These are phyloP conservation scores for Leptinotarsa tumamoca DNA, from an alignment of 2,888 invertebrate species.

Conservation along the genomic window DNA sequence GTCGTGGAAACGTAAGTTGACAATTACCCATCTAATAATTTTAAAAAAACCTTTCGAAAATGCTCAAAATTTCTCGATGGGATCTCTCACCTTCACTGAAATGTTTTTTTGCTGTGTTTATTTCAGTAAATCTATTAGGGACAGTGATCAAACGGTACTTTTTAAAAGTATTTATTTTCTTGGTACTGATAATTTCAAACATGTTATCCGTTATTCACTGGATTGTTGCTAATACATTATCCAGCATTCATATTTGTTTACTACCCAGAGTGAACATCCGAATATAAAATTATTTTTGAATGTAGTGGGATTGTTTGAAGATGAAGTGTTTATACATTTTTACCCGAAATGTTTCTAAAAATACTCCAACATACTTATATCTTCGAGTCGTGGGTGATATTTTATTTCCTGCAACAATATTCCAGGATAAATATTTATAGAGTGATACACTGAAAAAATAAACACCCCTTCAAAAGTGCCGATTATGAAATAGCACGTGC, in stretches of 20 bases:
- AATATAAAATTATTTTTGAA: conserved; percentile 47
- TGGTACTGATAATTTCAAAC: conserved; percentile 36
- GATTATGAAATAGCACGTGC: background rate
- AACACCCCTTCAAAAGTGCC: conserved; percentile 2
- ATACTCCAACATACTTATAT: conserved; percentile 42
- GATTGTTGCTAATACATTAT: conserved; percentile 28
- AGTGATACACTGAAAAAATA: conserved; percentile 16
- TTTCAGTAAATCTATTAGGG: conserved; percentile 11
- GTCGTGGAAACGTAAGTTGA: conserved; percentile 83
- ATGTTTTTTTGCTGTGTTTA: background rate
- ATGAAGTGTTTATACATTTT: conserved; percentile 46
- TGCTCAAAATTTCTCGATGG: background rate
- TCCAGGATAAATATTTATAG: conserved; percentile 37
- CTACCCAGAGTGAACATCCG: conserved; percentile 38
- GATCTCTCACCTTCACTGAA: background rate
- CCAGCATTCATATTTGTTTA: conserved; percentile 40
- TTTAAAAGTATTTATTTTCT: conserved; percentile 35
- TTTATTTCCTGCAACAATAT: conserved; percentile 45
- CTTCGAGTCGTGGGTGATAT: conserved; percentile 44
- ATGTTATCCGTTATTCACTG: conserved; percentile 35
- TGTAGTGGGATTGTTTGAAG: conserved; percentile 49
- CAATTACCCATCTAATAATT: conserved; percentile 38
- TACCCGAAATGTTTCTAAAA: conserved; percentile 50
- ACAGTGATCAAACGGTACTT: conserved; percentile 48
- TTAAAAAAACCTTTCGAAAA: conserved; percentile 18